Base-by-base conservation (phyloP, 2,888 invertebrate genomes). In the Drosophila mettleri region DNA sequence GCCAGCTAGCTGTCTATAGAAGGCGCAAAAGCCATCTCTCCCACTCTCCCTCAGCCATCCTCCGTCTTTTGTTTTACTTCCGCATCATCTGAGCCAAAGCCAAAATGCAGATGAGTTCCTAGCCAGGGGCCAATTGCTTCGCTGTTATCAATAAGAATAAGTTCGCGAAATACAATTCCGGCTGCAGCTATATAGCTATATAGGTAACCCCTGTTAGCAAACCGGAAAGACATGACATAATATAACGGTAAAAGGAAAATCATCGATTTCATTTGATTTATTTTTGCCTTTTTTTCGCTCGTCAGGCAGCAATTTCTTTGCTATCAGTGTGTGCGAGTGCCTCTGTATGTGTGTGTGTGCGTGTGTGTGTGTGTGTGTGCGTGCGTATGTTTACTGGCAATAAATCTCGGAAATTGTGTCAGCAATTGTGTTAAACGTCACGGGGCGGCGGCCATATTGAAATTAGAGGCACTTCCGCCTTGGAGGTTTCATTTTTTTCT, bases 211-310 rank as follows among this genome's bases (percentile, higher is more conserved):
- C 58, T 78, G 62, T 69, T 76, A 16, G 7, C 49, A 4, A 16
- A 8, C 74, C 74, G 86, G 86, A 82, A 77, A 67, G 76, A 74
- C 86, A 86, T 86, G 83, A 88, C 88, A 83, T 88, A 83, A 83
- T 83, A 82, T 79, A 88, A 77, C 80, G 86, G 86, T 88, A 88
- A 88, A 88, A 86, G 83, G 83, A 88, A 83, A 83, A 83, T 88
- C 83, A 83, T 83, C 88, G 83, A 86, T 88, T 83, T 83, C 77
- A 83, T 86, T 83, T 88, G 88, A 88, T 88, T 83, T 86, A 88
- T 83, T 79, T 80, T 63, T 45, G 16, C 43, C 43, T 14, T 4
- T 49, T 49, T 33, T 16, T 22, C 16, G 41, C 22, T 31, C 10
- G 49, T 18, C 31, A 8, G 48, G 33, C 63, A 64, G 43, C 43